Evolutionary conservation across 2,797 vertebrate species (phyloP).

Genomic region (Gadopsis bispinosus): DNA sequence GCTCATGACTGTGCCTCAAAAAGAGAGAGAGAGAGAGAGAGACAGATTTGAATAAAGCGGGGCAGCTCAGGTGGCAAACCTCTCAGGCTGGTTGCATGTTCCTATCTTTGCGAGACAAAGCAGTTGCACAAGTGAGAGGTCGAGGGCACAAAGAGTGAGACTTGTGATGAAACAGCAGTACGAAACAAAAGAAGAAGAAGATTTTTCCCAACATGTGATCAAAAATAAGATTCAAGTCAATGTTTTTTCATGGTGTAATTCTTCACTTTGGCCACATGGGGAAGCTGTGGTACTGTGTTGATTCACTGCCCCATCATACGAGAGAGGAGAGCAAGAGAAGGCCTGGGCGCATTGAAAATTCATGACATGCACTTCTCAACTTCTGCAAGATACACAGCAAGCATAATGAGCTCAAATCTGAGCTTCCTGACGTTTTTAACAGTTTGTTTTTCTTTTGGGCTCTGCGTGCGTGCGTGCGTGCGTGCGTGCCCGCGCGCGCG

Average conservation of each 20-base stretch:
- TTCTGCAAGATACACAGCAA: constrained; percentile 72
- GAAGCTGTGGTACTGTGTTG: constrained; percentile 61
- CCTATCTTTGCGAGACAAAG: too few relatives aligned
- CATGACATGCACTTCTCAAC: constrained; percentile 73
- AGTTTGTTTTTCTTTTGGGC: constrained; percentile 47
- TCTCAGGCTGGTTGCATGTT: too few relatives aligned
- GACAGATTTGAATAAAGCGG: background rate
- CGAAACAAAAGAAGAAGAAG: background rate
- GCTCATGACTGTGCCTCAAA: background rate
- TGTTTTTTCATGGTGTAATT: constrained; percentile 4
- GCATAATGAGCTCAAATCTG: constrained; percentile 71
- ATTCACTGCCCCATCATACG: background rate
- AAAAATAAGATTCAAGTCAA: background rate
- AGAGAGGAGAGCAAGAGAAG: background rate
- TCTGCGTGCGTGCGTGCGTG: constrained; percentile 4
- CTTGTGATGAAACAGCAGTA: background rate
- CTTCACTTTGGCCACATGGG: constrained; percentile 46
- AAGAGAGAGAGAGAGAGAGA: background rate
- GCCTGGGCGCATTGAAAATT: constrained; percentile 65
- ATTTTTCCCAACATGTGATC: background rate
- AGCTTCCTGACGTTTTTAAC: constrained; percentile 64
- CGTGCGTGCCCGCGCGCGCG: constrained; percentile 4
- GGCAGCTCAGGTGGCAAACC: too few relatives aligned
- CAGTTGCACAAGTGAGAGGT: background rate
- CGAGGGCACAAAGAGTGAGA: background rate